A percentile compares a stretch with the other conserved stretches of the same genome.
Conservation (phyloP, 2,113 vertebrate species). For the Oxyruncus cristatus region DNA sequence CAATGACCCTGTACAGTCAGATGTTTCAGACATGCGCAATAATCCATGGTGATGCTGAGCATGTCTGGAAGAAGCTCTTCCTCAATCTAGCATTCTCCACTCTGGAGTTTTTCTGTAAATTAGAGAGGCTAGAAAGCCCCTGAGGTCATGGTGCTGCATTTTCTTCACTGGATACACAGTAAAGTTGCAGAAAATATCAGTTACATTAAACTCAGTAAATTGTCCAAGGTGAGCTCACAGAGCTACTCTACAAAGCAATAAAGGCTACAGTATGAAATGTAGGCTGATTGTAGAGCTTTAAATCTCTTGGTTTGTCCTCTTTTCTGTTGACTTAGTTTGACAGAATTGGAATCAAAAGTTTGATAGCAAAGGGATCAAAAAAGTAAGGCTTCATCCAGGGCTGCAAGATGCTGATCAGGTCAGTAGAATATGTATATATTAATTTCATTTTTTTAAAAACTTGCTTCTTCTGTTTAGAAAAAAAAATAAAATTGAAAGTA, state of each 20-base stretch:
- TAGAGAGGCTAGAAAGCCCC: not conserved
- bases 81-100: not conserved
- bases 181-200: not conserved
- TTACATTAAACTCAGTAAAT: not conserved
- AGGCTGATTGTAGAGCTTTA: not conserved
- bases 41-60: not conserved
- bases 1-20: rapidly evolving
- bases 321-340: not conserved
- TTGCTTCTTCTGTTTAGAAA: not conserved
- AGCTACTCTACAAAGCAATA: not conserved
- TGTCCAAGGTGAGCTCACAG: not conserved
- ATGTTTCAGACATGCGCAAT: not conserved
- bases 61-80: not conserved
- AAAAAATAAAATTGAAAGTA: not conserved
- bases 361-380: not conserved
- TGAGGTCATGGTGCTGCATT: not conserved
- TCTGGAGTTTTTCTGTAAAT: not conserved
- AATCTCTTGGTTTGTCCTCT: not conserved
- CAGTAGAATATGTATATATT: not conserved
- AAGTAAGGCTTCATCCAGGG: not conserved
- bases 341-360: not conserved
- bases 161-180: not conserved
- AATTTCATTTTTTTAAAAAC: not conserved
- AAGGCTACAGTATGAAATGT: not conserved
- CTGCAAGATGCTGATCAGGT: not conserved